Conservation (phyloP, 2,888 invertebrate genomes). For the Brenthis daphne region DNA sequence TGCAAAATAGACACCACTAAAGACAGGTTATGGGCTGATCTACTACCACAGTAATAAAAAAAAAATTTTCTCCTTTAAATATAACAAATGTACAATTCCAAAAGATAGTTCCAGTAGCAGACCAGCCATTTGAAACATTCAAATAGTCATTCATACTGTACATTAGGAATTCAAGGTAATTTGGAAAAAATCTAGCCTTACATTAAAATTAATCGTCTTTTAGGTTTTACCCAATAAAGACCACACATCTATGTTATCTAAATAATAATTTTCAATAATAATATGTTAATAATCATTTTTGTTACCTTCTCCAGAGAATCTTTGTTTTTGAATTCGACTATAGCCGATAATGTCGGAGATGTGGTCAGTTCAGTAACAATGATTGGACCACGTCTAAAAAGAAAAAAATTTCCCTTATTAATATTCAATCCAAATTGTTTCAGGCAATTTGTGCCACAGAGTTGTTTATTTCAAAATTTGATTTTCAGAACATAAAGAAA, state of each 20-base stretch:
- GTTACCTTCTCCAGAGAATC: constrained; percentile 81
- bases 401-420: constrained; percentile 77
- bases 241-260: constrained; percentile 46
- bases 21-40: constrained; percentile 37
- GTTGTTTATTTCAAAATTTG: constrained; percentile 38
- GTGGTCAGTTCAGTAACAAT: constrained; percentile 82
- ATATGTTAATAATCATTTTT: constrained; percentile 72
- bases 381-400: constrained; percentile 83
- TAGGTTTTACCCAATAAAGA: constrained; percentile 46
- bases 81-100: constrained; percentile 26
- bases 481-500: constrained; percentile 32
- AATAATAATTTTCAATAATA: constrained; percentile 49
- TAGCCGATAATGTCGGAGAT: constrained; percentile 82
- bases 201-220: constrained; percentile 48
- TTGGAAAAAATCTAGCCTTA: constrained; percentile 71
- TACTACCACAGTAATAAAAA: constrained; percentile 35
- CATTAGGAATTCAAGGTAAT: constrained; percentile 58
- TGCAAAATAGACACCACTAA: constrained; percentile 18
- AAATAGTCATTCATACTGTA: constrained; percentile 76
- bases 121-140: constrained; percentile 77
- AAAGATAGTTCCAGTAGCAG: constrained; percentile 52
- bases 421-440: constrained; percentile 65
- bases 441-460: constrained; percentile 61
- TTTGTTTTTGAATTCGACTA: constrained; percentile 83
- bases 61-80: constrained; percentile 17